Evolutionary conservation across 2,888 invertebrate genomes (phyloP).

Genomic region (Spodoptera picta): DNA sequence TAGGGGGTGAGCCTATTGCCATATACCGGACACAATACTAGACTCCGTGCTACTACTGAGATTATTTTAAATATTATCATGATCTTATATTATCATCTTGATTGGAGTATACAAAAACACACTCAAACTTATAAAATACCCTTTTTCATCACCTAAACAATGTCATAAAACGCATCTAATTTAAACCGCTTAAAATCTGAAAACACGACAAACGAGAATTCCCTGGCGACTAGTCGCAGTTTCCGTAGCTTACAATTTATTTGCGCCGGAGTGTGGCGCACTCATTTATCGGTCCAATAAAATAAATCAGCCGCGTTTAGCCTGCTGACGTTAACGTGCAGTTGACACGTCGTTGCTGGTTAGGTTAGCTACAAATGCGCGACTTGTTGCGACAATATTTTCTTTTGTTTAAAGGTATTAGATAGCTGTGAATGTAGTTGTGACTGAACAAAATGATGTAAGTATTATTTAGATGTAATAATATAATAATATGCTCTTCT

Average conservation of each 20-base stretch:
- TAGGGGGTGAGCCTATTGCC: too few relatives aligned
- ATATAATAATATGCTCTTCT: too few relatives aligned
- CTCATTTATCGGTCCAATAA: conserved; percentile 76
- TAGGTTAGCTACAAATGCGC: conserved; percentile 47
- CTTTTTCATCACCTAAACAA: neutral
- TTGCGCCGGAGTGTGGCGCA: conserved; percentile 59
- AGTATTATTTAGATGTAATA: too few relatives aligned
- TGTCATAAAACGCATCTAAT: conserved; percentile 10
- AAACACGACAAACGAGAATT: conserved; percentile 34
- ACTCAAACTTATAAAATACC: too few relatives aligned
- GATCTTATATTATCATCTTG: too few relatives aligned
- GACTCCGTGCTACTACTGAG: too few relatives aligned
- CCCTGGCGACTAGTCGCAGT: conserved; percentile 40
- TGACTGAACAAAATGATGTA: too few relatives aligned
- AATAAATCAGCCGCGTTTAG: conserved; percentile 71
- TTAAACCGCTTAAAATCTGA: conserved; percentile 34
- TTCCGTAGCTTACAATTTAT: conserved; percentile 52
- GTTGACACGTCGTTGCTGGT: conserved; percentile 67
- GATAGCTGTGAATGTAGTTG: too few relatives aligned
- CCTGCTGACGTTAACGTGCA: conserved; percentile 67
- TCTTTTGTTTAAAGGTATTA: neutral
- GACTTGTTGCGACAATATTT: conserved; percentile 26
- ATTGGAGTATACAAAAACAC: too few relatives aligned
- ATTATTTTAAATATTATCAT: too few relatives aligned
- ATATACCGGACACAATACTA: too few relatives aligned